A percentile compares a stretch with the other conserved stretches of the same genome.
phyloP scores from a whole-genome alignment of 2,888 invertebrate genomes.

The Holacanthella duospinosa region DNA sequence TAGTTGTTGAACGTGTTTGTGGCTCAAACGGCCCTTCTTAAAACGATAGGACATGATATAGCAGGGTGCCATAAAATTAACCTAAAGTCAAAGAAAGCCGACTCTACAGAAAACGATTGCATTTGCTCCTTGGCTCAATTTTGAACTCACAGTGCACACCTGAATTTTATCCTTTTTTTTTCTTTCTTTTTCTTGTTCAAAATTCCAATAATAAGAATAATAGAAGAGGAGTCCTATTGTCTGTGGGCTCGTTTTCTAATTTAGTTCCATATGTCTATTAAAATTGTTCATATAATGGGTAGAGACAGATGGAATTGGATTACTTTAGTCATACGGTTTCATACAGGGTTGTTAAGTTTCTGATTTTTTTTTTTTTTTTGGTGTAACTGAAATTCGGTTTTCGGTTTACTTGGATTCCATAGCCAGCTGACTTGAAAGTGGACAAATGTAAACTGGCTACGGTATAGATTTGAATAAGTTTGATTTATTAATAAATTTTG shows the following conservation, averaged over 20 bases:
- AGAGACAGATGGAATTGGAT: too few relatives aligned
- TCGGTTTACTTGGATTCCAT: too few relatives aligned
- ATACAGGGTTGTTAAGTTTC: too few relatives aligned
- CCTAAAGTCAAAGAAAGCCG: conserved; percentile 25
- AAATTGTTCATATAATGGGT: too few relatives aligned
- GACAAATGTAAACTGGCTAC: too few relatives aligned
- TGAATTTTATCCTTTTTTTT: conserved; percentile 2
- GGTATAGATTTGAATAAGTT: too few relatives aligned
- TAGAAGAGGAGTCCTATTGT: not conserved
- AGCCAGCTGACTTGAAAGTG: too few relatives aligned
- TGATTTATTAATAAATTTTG: too few relatives aligned
- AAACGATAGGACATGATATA: conserved; percentile 7
- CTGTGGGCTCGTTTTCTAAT: not conserved
- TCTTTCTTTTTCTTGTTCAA: not conserved
- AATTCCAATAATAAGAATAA: conserved; percentile 12
- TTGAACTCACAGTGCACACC: conserved; percentile 12
- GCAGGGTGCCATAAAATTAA: conserved; percentile 32
- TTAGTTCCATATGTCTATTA: not conserved
- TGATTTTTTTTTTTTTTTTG: too few relatives aligned
- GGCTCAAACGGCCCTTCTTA: conserved; percentile 12
- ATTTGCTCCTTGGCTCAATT: too few relatives aligned
- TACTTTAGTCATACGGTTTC: too few relatives aligned
- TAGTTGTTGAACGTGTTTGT: conserved; percentile 8
- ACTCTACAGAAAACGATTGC: not conserved
- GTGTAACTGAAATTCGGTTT: too few relatives aligned